phyloP scores from a whole-genome alignment of 2,888 invertebrate genomes.

The Nasonia oneida region DNA sequence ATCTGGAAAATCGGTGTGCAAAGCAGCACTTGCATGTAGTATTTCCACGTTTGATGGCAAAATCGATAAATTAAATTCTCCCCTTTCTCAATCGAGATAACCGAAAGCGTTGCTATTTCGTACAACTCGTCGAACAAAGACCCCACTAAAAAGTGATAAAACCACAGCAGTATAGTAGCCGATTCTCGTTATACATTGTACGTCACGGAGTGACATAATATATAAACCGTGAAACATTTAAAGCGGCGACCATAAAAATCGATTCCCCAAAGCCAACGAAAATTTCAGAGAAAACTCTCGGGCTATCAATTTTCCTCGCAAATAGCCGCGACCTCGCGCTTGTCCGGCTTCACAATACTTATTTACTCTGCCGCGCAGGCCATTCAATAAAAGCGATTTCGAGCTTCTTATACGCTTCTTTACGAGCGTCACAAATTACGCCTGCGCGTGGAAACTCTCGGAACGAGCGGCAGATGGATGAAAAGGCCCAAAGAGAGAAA shows the following conservation, averaged over 20 bases:
- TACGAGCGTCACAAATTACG: slow-evolving; percentile 58
- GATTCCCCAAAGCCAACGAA: slow-evolving; percentile 15
- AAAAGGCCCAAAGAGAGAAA: background rate
- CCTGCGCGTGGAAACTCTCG: slow-evolving; percentile 15
- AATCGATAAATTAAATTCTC: background rate
- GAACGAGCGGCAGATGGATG: slow-evolving; percentile 45
- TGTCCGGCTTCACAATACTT: slow-evolving; percentile 44
- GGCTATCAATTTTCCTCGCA: slow-evolving; percentile 54
- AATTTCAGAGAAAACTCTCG: slow-evolving; percentile 46
- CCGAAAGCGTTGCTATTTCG: background rate
- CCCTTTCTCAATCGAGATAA: background rate
- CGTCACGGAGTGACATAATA: background rate
- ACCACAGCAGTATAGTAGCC: background rate
- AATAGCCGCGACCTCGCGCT: slow-evolving; percentile 15
- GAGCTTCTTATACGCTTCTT: slow-evolving; percentile 46
- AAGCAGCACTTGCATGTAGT: background rate
- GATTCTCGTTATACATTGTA: slow-evolving; percentile 4
- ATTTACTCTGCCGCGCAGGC: slow-evolving; percentile 44
- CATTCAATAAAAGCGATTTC: slow-evolving; percentile 49
- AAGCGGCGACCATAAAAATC: slow-evolving; percentile 36
- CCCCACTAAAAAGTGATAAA: slow-evolving; percentile 22
- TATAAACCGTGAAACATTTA: background rate
- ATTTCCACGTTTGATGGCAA: background rate
- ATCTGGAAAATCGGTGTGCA: background rate
- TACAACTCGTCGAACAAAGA: slow-evolving; percentile 10